Conservation (phyloP, 2,113 vertebrate genomes). For the Thalassarche chlororhynchos region DNA sequence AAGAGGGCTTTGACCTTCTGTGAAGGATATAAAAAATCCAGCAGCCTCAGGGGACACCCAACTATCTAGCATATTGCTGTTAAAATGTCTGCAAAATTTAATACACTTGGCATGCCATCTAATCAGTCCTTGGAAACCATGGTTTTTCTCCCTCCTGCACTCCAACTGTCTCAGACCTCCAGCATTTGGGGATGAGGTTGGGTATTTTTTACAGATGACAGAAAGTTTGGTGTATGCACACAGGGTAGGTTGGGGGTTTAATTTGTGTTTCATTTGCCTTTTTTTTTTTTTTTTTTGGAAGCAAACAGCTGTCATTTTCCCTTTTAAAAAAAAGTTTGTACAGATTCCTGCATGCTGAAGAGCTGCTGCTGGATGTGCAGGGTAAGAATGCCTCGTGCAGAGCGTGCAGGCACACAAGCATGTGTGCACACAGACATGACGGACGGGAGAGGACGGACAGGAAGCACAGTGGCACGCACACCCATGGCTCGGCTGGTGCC, state of each 20-base stretch:
- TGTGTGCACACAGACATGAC: neutral
- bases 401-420: fast-evolving
- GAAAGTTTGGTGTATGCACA: neutral
- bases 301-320: neutral
- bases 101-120: conserved; percentile 87
- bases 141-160: conserved; percentile 25
- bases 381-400: neutral
- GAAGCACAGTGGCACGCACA: neutral
- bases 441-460: neutral
- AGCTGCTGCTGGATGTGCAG: neutral
- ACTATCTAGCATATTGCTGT: conserved; percentile 93
- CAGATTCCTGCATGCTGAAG: neutral
- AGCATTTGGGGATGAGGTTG: neutral
- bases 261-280: neutral
- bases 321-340: neutral
- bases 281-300: neutral
- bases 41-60: conserved; percentile 89
- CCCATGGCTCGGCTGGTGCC: neutral
- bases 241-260: neutral
- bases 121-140: conserved; percentile 85
- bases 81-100: conserved; percentile 96
- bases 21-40: conserved; percentile 97
- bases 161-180: conserved; percentile 30
- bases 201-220: neutral
- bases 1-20: conserved; percentile 91